These are phyloP conservation scores for Parazoanthus darwini DNA, from an alignment of 92 coral and sea anemone species.

Conservation along the genomic window DNA sequence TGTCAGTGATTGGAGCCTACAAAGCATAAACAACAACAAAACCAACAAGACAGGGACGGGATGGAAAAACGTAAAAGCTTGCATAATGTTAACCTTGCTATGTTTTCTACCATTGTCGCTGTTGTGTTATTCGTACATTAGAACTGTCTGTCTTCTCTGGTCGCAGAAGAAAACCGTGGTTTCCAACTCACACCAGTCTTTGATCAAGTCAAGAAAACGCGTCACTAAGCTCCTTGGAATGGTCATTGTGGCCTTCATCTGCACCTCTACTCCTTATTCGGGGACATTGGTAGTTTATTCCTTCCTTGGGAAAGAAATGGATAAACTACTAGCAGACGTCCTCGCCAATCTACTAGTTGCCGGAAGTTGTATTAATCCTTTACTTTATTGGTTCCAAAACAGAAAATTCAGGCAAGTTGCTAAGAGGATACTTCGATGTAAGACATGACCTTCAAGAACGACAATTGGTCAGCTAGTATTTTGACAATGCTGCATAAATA, in stretches of 20 bases:
- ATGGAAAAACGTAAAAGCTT: not conserved
- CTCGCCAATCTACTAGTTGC: not conserved
- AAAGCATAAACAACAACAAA: not conserved
- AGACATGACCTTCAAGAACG: not conserved
- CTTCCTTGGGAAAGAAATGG: not conserved
- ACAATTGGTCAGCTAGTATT: too few relatives aligned
- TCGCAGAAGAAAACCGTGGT: too few relatives aligned
- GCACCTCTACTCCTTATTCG: not conserved
- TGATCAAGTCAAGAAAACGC: not conserved
- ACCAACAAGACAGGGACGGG: not conserved
- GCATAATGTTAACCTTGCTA: not conserved
- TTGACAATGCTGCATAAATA: too few relatives aligned
- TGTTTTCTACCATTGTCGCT: not conserved
- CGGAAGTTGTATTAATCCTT: not conserved
- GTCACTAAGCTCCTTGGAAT: not conserved
- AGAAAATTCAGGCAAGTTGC: not conserved
- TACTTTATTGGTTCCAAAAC: conserved; percentile 7
- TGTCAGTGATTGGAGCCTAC: not conserved
- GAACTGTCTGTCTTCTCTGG: not conserved
- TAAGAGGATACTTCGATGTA: not conserved
- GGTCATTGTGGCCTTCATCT: not conserved
- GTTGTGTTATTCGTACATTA: not conserved
- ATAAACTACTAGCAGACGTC: not conserved
- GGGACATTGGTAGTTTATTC: not conserved
- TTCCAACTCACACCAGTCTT: not conserved